A percentile compares a stretch with the other conserved stretches of the same genome.
Conservation (phyloP, 2,797 vertebrate genomes). For the Potorous gilbertii region DNA sequence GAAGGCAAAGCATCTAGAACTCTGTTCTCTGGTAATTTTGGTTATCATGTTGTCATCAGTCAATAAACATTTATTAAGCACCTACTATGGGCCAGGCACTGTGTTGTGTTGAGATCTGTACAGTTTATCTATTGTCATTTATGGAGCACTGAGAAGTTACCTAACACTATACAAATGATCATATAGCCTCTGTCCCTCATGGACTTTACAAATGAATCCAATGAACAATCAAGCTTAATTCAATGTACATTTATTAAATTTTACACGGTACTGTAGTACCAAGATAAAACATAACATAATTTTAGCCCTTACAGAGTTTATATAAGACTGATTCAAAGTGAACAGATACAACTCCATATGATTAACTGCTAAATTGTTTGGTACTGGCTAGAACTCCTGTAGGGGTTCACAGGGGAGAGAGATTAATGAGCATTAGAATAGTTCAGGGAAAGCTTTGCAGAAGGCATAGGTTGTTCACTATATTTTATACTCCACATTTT, state of each 20-base stretch:
- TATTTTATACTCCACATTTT: neutral
- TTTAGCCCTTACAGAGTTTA: neutral
- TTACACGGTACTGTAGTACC: neutral
- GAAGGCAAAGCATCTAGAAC: neutral
- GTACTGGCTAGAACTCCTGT: neutral
- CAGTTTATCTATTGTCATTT: neutral
- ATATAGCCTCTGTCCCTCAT: neutral
- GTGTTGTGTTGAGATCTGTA: neutral
- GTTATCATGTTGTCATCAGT: neutral
- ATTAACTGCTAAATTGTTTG: neutral
- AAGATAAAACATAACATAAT: neutral
- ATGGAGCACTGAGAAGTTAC: neutral
- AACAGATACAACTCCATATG: neutral
- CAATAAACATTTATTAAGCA: neutral
- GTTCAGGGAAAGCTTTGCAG: slow-evolving; percentile 21
- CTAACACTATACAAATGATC: neutral
- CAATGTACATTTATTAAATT: neutral
- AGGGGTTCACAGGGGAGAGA: neutral
- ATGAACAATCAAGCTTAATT: neutral
- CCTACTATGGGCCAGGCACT: neutral
- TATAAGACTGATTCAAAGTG: neutral
- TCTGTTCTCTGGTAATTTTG: neutral
- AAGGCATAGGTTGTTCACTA: neutral
- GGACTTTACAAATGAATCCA: neutral
- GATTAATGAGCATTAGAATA: neutral